phyloP scores from a whole-genome alignment of 1,140 invertebrate species.

The Lutraria rhynchaena region DNA sequence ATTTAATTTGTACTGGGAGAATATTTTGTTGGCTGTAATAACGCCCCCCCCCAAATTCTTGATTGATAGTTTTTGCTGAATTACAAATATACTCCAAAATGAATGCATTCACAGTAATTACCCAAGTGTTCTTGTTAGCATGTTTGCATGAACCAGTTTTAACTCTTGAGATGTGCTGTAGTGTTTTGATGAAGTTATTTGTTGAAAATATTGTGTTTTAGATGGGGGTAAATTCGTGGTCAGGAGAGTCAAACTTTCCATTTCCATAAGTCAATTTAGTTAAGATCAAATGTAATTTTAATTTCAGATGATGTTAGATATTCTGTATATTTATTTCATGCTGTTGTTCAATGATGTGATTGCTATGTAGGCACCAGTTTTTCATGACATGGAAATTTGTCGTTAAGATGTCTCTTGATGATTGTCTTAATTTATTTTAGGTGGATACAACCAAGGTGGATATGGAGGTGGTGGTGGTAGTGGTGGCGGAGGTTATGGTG shows the following conservation, averaged over 20 bases:
- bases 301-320: not conserved
- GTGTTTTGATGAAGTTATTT: no score
- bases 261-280: not conserved
- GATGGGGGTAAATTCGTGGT: no score
- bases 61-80: no score
- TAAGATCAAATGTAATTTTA: not conserved
- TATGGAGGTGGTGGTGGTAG: constrained; percentile 22
- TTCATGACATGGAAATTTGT: not conserved
- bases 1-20: not conserved
- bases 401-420: not conserved
- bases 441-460: constrained; percentile 18
- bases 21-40: no score
- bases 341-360: not conserved
- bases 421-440: not conserved
- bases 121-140: no score
- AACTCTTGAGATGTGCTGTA: no score
- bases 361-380: not conserved
- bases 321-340: not conserved
- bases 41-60: no score
- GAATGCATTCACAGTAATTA: no score
- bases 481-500: constrained; percentile 34
- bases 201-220: no score
- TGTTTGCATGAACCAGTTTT: no score
- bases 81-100: no score
- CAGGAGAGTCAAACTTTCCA: not conserved